These are phyloP conservation scores for Phyllostomus discolor DNA, from an alignment of 2,113 vertebrate species.

Conservation along the genomic window DNA sequence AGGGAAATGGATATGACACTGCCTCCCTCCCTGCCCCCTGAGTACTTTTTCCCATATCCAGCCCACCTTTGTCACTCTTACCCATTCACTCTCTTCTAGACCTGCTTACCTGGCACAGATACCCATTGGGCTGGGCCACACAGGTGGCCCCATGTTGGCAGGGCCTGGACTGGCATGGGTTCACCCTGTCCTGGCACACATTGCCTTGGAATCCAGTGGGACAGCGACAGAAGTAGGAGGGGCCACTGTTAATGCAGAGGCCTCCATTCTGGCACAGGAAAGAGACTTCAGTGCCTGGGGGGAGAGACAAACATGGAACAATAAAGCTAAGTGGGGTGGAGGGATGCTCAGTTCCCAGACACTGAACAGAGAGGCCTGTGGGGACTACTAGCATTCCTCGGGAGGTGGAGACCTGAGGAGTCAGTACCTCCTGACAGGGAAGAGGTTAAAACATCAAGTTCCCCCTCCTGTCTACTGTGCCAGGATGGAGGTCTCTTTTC, in stretches of 20 bases:
- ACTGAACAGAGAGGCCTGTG: not conserved
- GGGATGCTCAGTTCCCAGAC: not conserved
- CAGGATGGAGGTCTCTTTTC: not conserved
- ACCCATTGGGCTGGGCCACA: slow-evolving; percentile 45
- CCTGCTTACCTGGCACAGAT: slow-evolving; percentile 71
- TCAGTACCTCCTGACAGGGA: not conserved
- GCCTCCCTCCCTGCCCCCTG: accelerated
- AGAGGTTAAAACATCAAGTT: not conserved
- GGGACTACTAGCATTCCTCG: not conserved
- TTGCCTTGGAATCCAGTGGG: slow-evolving; percentile 71
- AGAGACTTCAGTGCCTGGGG: slow-evolving; percentile 58
- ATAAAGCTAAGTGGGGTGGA: not conserved
- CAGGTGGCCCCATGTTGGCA: slow-evolving; percentile 76
- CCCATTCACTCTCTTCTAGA: not conserved
- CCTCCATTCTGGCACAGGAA: slow-evolving; percentile 76
- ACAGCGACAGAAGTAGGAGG: slow-evolving; percentile 71
- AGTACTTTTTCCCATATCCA: not conserved
- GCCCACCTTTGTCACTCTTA: not conserved
- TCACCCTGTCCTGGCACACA: slow-evolving; percentile 64
- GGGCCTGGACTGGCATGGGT: slow-evolving; percentile 64
- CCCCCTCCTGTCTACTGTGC: not conserved
- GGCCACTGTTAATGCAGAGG: slow-evolving; percentile 47
- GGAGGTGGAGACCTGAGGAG: not conserved
- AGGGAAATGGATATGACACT: not conserved
- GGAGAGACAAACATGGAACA: not conserved